phyloP scores from a whole-genome alignment of 2,888 invertebrate species.

The Mythimna ferrago region DNA sequence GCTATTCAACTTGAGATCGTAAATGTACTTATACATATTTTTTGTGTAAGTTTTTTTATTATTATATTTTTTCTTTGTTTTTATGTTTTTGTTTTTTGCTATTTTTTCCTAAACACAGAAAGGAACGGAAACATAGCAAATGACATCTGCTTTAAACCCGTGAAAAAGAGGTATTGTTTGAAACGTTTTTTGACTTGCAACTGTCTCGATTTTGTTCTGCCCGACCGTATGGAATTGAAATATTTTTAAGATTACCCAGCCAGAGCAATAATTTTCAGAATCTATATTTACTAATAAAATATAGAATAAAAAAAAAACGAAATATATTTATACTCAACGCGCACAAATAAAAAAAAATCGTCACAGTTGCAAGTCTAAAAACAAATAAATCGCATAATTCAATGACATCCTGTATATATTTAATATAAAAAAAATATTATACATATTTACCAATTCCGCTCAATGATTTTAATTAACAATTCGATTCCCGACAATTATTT shows the following conservation, averaged over 20 bases:
- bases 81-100: slow-evolving; percentile 48
- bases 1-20: slow-evolving; percentile 64
- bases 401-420: slow-evolving; percentile 48
- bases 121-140: slow-evolving; percentile 46
- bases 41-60: slow-evolving; percentile 48
- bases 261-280: slow-evolving; percentile 14
- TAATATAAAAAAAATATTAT: slow-evolving; percentile 22
- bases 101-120: slow-evolving; percentile 48
- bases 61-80: slow-evolving; percentile 38
- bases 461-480: slow-evolving; percentile 44
- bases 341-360: slow-evolving; percentile 13
- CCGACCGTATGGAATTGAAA: slow-evolving; percentile 15
- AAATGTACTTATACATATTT: slow-evolving; percentile 53
- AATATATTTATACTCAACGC: slow-evolving; percentile 3
- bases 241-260: slow-evolving; percentile 2
- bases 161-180: slow-evolving; percentile 26
- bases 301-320: too few relatives aligned
- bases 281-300: slow-evolving; percentile 29
- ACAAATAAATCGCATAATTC: slow-evolving; percentile 42
- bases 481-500: slow-evolving; percentile 32
- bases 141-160: slow-evolving; percentile 43
- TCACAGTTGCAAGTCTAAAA: slow-evolving; percentile 33
- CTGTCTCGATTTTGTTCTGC: slow-evolving; percentile 23
- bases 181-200: slow-evolving; percentile 36
- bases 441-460: slow-evolving; percentile 48